Evolutionary conservation across 1,140 invertebrate species (phyloP), one percentile per base, ranked within the genome.

Genomic region (Drosophila varians): DNA sequence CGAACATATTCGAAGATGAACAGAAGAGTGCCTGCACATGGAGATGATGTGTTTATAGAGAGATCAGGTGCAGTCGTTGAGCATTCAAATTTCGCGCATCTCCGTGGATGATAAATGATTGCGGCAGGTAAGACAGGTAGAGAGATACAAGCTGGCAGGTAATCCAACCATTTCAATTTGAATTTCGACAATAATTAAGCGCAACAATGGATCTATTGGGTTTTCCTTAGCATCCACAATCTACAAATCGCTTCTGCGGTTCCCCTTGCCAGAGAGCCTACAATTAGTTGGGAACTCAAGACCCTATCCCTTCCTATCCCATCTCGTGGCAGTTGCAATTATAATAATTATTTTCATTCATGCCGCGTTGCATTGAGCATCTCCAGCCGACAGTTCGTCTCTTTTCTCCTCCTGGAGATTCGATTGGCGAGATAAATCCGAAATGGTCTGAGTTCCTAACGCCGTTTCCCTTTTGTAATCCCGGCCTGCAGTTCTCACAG

Each of bases 271-370:
- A 71, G 23, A 34, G 82, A 87, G 83, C 82, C 82, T 53, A 61
- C 83, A 87, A 87, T 87, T 87, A 86, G 79, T 86, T 53, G 54
- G 57, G 47, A 45, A 51, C 51, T 28, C 48, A 54, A 56, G 36
- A 55, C 49, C 48, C 48, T 43, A 54, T 40, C 12, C 16, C 65
- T 23, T 9, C 36, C 38, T 36, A 47, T 51, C 55, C 48, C 56
- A 74, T 70, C 68, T 64, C 49, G 61, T 64, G 79, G 66, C 68
- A 57, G 51, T 87, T 87, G 82, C 82, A 86, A 86, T 87, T 88
- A 87, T 87, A 77, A 87, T 87, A 87, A 87, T 87, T 87, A 87
- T 87, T 86, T 86, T 86, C 82, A 87, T 87, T 86, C 82, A 87
- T 82, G 77, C 82, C 38, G 74, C 64, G 77, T 18, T 68, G 71